phyloP scores from a whole-genome alignment of 2,888 invertebrate genomes.

The Patella pellucida region DNA sequence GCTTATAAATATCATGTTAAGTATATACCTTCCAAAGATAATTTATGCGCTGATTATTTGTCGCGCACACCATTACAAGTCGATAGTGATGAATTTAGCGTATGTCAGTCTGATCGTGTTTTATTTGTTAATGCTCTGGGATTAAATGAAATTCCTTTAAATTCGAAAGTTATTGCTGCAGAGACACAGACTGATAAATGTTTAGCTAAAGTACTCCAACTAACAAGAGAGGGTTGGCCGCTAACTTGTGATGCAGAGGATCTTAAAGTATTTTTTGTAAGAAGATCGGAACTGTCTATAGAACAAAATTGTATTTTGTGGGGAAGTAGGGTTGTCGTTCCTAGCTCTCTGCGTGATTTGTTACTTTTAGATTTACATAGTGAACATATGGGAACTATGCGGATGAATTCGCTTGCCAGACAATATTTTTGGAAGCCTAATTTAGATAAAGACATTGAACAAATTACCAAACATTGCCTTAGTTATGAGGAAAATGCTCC shows the following conservation, averaged over 20 bases:
- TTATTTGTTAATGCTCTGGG: conserved; percentile 11
- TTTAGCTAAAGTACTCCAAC: neutral
- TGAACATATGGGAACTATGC: conserved; percentile 38
- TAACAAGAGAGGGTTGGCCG: conserved; percentile 6
- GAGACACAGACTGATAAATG: neutral
- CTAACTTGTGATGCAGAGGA: neutral
- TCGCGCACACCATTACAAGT: conserved; percentile 48
- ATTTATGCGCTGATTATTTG: conserved; percentile 62
- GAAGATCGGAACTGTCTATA: conserved; percentile 17
- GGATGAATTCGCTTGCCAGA: conserved; percentile 40
- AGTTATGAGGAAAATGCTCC: conserved; percentile 34
- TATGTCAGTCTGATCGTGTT: conserved; percentile 5
- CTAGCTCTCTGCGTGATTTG: conserved; percentile 13
- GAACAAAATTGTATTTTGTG: conserved; percentile 30
- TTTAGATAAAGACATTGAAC: conserved; percentile 36
- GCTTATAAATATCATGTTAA: conserved; percentile 63
- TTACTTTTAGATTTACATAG: conserved; percentile 35
- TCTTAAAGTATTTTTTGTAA: neutral
- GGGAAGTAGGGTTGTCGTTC: conserved; percentile 33
- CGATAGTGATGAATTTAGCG: neutral
- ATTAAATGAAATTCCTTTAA: conserved; percentile 1
- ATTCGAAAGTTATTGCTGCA: conserved; percentile 8
- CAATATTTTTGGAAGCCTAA: conserved; percentile 44
- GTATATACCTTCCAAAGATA: conserved; percentile 48
- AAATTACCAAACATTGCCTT: conserved; percentile 23